A percentile compares a stretch with the other conserved stretches of the same genome.
These are phyloP conservation scores for Tolypeutes matacus DNA, from an alignment of 2,797 vertebrate genomes.

Conservation along the genomic window DNA sequence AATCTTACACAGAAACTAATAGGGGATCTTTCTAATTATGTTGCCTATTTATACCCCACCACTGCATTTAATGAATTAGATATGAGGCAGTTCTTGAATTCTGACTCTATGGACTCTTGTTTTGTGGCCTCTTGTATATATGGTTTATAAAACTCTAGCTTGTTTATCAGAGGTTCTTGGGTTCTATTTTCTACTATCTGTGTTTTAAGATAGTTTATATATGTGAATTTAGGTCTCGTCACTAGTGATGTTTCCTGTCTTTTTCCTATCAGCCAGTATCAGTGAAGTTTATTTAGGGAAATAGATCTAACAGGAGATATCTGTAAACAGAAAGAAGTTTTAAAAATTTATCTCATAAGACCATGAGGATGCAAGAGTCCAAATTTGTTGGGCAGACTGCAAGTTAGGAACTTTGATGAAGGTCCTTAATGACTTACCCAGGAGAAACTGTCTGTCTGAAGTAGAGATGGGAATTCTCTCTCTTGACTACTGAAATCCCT, in stretches of 20 bases:
- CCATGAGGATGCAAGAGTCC: no score
- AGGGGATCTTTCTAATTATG: no score
- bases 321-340: no score
- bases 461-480: no score
- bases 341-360: no score
- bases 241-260: background rate
- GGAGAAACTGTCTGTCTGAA: no score
- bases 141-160: background rate
- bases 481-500: no score
- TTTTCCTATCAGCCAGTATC: background rate
- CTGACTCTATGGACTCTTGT: rapidly evolving
- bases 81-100: background rate
- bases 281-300: no score
- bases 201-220: background rate
- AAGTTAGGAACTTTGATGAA: no score
- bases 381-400: no score
- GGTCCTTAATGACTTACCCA: no score
- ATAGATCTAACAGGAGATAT: no score
- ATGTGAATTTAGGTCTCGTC: background rate
- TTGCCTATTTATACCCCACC: background rate
- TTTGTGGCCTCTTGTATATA: background rate
- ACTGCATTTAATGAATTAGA: background rate
- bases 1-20: background rate
- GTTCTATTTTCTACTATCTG: background rate
- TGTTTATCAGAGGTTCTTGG: background rate